Percentiles rank a stretch among this genome's conserved stretches.
Evolutionary conservation across 2,113 vertebrate genomes (phyloP).

Genomic region (Deroptyus accipitrinus): DNA sequence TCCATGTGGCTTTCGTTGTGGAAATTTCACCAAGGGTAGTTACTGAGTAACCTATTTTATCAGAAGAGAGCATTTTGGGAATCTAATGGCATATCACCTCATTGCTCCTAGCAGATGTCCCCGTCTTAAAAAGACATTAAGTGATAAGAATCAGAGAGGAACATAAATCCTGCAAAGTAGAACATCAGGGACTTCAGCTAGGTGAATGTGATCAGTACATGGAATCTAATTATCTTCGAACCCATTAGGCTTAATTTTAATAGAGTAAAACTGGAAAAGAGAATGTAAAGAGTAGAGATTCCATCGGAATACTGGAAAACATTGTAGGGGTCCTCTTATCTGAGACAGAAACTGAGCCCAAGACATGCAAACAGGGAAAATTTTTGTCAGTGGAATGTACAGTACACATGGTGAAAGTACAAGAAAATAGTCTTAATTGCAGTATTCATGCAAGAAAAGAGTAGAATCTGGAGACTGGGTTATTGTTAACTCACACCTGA

Average conservation of each 20-base stretch:
- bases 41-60: not conserved
- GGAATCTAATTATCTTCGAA: not conserved
- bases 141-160: not conserved
- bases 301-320: not conserved
- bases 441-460: not conserved
- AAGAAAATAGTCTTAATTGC: not conserved
- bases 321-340: not conserved
- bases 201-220: not conserved
- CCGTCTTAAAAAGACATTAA: constrained; percentile 10
- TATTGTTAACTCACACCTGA: not conserved
- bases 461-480: not conserved
- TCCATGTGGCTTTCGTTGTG: not conserved
- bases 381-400: not conserved
- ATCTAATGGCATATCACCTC: not conserved
- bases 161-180: not conserved
- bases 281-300: not conserved
- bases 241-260: not conserved
- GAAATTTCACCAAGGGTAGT: not conserved
- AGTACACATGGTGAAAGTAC: not conserved
- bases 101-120: not conserved
- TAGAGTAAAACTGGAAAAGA: not conserved
- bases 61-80: not conserved
- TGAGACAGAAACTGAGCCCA: not conserved
- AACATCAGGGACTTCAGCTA: not conserved
- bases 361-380: not conserved